A percentile compares a stretch with the other conserved stretches of the same genome.
phyloP scores from a whole-genome alignment of 2,113 vertebrate species.

The Corvus cornix region DNA sequence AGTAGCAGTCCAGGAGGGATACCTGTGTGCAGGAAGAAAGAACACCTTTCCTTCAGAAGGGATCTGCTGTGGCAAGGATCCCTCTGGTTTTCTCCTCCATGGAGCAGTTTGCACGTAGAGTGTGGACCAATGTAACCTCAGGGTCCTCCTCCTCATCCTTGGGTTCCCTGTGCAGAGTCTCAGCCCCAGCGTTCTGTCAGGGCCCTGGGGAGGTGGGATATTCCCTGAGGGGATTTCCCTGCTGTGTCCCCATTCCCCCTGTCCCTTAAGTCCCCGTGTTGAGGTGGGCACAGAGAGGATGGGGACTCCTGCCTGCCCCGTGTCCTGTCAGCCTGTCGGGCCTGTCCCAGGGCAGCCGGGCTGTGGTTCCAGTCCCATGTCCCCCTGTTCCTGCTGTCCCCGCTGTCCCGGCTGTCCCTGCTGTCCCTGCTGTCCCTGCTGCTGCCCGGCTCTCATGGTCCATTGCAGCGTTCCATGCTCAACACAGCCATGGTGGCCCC shows the following conservation, averaged over 20 bases:
- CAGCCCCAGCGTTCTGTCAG: rapidly evolving
- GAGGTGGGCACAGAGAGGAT: too few species aligned
- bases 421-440: neutral
- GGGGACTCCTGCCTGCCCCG: neutral
- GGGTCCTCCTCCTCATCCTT: rapidly evolving
- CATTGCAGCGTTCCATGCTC: neutral
- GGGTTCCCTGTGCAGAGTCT: neutral
- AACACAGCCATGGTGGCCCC: neutral
- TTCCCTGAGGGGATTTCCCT: neutral
- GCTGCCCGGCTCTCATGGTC: neutral
- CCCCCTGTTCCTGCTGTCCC: neutral
- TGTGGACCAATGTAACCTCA: rapidly evolving
- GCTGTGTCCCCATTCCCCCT: neutral
- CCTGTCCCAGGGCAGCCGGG: neutral
- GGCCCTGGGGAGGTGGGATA: neutral
- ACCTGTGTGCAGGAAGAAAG: rapidly evolving
- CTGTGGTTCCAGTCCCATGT: too few species aligned
- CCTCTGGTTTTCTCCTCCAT: rapidly evolving
- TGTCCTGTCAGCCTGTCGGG: rapidly evolving
- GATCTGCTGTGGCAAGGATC: too few species aligned
- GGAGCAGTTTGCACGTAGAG: rapidly evolving
- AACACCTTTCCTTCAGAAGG: neutral
- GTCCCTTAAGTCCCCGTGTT: neutral
- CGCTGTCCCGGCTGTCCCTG: too few species aligned
- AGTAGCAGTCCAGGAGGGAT: neutral